Conservation (phyloP, 2,797 vertebrate species). For the Scarus forsteni region DNA sequence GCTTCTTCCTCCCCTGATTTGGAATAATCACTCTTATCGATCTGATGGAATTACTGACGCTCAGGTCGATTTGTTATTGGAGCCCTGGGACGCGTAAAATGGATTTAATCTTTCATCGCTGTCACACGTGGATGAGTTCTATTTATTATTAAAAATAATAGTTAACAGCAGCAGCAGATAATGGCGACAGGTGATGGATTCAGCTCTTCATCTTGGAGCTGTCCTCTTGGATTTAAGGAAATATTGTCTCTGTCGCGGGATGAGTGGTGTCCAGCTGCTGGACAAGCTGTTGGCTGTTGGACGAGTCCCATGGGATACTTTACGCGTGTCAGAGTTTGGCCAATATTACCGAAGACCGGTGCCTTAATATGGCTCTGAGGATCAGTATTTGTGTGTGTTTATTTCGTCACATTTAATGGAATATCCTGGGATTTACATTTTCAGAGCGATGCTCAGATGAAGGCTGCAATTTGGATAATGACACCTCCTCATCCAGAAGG, state of each 20-base stretch:
- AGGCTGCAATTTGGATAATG: constrained; percentile 48
- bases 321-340: constrained; percentile 34
- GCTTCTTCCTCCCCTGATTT: neutral
- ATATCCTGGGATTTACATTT: constrained; percentile 56
- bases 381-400: constrained; percentile 8
- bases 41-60: neutral
- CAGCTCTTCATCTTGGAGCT: constrained; percentile 9
- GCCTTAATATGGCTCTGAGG: neutral
- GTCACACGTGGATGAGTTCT: constrained; percentile 59
- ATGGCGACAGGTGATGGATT: constrained; percentile 44
- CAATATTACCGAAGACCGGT: constrained; percentile 14
- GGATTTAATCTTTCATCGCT: constrained; percentile 41
- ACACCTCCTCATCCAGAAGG: constrained; percentile 56
- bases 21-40: constrained; percentile 23
- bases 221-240: constrained; percentile 25
- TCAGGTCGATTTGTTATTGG: constrained; percentile 1
- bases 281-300: constrained; percentile 48
- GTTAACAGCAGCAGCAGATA: constrained; percentile 1
- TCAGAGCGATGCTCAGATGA: constrained; percentile 31
- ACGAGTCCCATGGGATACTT: constrained; percentile 45
- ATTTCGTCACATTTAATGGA: constrained; percentile 28
- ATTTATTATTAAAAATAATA: constrained; percentile 8
- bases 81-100: constrained; percentile 30
- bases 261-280: constrained; percentile 40
- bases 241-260: constrained; percentile 20